Evolutionary conservation across 2,888 invertebrate genomes (phyloP).

Genomic region (Globia sparganii): DNA sequence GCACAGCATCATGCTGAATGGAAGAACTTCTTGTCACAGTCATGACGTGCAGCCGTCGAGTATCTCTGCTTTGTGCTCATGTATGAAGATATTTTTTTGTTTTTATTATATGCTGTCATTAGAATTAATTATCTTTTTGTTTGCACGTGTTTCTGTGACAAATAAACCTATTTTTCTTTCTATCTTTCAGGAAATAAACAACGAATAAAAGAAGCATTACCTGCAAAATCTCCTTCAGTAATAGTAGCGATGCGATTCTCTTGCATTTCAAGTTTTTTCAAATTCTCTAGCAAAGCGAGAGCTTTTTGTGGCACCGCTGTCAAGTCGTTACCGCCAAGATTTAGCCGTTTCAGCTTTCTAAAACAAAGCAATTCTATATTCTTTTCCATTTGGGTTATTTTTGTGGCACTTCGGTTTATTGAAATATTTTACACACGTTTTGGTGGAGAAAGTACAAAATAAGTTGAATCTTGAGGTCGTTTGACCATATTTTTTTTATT

Average conservation of each 20-base stretch:
- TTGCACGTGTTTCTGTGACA: too few species aligned
- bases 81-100: too few species aligned
- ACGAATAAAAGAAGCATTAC: slow-evolving; percentile 81
- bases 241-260: slow-evolving; percentile 95
- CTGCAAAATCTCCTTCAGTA: slow-evolving; percentile 96
- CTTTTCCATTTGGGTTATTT: slow-evolving; percentile 8
- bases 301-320: slow-evolving; percentile 94
- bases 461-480: too few species aligned
- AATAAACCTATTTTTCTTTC: too few species aligned
- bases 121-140: too few species aligned
- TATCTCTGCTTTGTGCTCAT: too few species aligned
- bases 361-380: slow-evolving; percentile 59
- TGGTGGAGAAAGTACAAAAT: neutral
- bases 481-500: too few species aligned
- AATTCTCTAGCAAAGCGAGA: slow-evolving; percentile 94
- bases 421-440: neutral
- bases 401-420: slow-evolving; percentile 1
- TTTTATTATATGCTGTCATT: too few species aligned
- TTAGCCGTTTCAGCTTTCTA: slow-evolving; percentile 95
- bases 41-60: too few species aligned
- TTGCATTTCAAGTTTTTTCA: slow-evolving; percentile 96
- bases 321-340: slow-evolving; percentile 96
- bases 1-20: too few species aligned
- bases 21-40: too few species aligned
- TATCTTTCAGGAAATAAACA: slow-evolving; percentile 29